A percentile compares a stretch with the other conserved stretches of the same genome.
Evolutionary conservation across 2,888 invertebrate genomes (phyloP).

Genomic region (Drosophila mettleri): DNA sequence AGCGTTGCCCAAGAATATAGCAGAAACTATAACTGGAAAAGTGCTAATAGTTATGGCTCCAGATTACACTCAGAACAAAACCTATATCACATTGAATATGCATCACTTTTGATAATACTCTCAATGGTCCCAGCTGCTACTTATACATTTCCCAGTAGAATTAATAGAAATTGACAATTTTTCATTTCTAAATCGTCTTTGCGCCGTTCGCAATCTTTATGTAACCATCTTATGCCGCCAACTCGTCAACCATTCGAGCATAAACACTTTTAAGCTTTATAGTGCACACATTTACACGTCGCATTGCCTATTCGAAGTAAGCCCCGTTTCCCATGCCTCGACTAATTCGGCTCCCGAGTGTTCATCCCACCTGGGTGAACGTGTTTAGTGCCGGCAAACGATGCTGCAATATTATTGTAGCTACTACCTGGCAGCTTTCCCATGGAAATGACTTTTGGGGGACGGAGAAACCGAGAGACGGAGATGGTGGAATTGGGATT

Average conservation of each 20-base stretch:
- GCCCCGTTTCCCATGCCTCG: too few species aligned
- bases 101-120: background rate
- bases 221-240: background rate
- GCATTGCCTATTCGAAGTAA: slow-evolving; percentile 59
- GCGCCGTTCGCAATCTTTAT: slow-evolving; percentile 12
- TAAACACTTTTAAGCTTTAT: slow-evolving; percentile 76
- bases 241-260: slow-evolving; percentile 51
- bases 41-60: background rate
- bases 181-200: slow-evolving; percentile 29
- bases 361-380: slow-evolving; percentile 27
- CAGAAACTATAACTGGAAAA: background rate
- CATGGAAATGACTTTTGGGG: slow-evolving; percentile 23
- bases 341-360: background rate
- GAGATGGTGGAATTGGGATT: slow-evolving; percentile 5
- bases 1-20: background rate
- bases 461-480: too few species aligned
- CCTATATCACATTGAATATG: background rate
- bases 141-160: background rate
- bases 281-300: slow-evolving; percentile 71
- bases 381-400: slow-evolving; percentile 71
- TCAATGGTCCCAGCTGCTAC: background rate
- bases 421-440: slow-evolving; percentile 66
- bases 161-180: slow-evolving; percentile 23
- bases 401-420: slow-evolving; percentile 66
- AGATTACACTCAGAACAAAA: background rate